A percentile compares a stretch with the other conserved stretches of the same genome.
Conservation (phyloP, 1,140 invertebrate species). For the Alviniconcha marisindica region DNA sequence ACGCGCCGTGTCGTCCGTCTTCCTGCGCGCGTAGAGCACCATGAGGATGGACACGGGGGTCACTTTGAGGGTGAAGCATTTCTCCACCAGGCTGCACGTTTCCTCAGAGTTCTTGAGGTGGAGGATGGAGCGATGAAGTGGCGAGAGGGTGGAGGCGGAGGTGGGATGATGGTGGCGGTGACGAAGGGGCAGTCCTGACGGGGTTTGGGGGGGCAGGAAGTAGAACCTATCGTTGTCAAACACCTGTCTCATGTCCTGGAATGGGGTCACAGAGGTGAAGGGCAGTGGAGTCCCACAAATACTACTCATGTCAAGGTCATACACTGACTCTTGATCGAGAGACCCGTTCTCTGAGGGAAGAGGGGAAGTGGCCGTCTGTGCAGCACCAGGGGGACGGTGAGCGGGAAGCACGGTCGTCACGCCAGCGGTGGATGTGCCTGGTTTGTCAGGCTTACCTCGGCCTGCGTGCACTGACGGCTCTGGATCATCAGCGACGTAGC, state of each 20-base stretch:
- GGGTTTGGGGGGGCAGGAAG: neutral
- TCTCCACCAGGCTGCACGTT: constrained; percentile 54
- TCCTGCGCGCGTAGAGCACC: constrained; percentile 59
- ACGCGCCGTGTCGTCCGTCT: constrained; percentile 55
- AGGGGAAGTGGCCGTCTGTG: no score
- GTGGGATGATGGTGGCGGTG: neutral
- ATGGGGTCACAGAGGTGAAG: constrained; percentile 15
- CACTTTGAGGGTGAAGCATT: constrained; percentile 65
- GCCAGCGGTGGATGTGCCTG: no score
- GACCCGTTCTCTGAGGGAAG: no score
- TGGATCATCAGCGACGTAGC: no score
- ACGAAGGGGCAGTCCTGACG: neutral
- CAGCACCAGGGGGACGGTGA: no score
- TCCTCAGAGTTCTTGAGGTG: constrained; percentile 39
- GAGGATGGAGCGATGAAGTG: neutral
- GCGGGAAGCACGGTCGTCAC: no score
- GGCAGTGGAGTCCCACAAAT: neutral
- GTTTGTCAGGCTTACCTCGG: no score
- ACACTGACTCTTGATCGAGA: neutral
- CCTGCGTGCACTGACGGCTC: no score
- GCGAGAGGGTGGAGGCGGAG: neutral
- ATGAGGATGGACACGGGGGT: constrained; percentile 52
- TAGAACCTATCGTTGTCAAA: constrained; percentile 38
- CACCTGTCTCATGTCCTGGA: neutral
- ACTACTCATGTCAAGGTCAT: constrained; percentile 21